These are phyloP conservation scores for Drosophila miranda DNA, from an alignment of 1,140 invertebrate species.

Conservation along the genomic window DNA sequence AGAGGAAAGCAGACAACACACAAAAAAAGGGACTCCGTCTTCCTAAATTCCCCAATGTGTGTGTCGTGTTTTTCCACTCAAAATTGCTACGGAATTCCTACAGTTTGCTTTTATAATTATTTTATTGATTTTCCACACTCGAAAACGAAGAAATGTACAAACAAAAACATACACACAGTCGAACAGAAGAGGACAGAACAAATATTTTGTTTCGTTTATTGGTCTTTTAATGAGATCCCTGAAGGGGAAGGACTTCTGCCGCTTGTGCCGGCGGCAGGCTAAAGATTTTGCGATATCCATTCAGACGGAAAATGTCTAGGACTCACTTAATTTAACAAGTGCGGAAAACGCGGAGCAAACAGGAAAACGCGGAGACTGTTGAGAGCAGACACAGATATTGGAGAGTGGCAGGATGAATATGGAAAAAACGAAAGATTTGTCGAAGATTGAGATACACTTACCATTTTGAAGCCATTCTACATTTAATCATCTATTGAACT, in stretches of 20 bases:
- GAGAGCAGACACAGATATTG: background rate
- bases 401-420: background rate
- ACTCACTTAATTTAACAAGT: conserved; percentile 54
- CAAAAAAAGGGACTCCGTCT: background rate
- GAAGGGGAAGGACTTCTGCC: conserved; percentile 2
- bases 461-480: too few relatives aligned
- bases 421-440: conserved; percentile 1
- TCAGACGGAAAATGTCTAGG: conserved; percentile 61
- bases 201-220: conserved; percentile 20
- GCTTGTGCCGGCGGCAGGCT: conserved; percentile 3
- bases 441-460: conserved; percentile 2
- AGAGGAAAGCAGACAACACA: conserved; percentile 21
- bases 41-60: conserved; percentile 28
- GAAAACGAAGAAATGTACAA: conserved; percentile 23
- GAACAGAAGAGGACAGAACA: background rate
- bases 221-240: conserved; percentile 42
- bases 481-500: too few relatives aligned
- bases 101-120: conserved; percentile 25
- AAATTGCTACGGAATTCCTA: conserved; percentile 1
- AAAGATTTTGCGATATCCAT: conserved; percentile 63
- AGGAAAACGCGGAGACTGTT: conserved; percentile 7
- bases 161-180: conserved; percentile 1
- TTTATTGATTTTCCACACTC: conserved; percentile 53
- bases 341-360: conserved; percentile 34
- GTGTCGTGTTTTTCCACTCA: conserved; percentile 5